A percentile compares a stretch with the other conserved stretches of the same genome.
Conservation (phyloP, 2,888 invertebrate species). For the Chymomyza fuscimana region DNA sequence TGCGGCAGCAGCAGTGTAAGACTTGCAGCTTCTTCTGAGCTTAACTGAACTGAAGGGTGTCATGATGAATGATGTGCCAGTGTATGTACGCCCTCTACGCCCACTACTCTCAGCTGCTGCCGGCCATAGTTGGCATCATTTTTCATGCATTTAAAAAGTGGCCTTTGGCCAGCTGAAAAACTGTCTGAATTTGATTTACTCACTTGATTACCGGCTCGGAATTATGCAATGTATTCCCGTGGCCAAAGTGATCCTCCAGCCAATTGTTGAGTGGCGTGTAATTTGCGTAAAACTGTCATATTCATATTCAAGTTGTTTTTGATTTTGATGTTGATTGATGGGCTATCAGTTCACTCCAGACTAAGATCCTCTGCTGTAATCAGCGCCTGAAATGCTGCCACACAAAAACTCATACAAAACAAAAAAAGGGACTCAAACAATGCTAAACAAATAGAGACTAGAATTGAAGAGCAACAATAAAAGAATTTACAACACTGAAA, state of each 20-base stretch:
- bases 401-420: conserved; percentile 20
- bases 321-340: conserved; percentile 66
- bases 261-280: conserved; percentile 73
- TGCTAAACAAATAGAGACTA: conserved; percentile 19
- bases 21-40: neutral
- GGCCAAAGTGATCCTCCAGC: conserved; percentile 29
- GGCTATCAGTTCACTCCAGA: neutral
- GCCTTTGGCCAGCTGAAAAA: conserved; percentile 57
- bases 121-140: conserved; percentile 60
- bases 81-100: conserved; percentile 16
- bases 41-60: conserved; percentile 52
- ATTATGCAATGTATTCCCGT: neutral
- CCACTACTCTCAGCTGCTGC: conserved; percentile 23
- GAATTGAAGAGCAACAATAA: conserved; percentile 37
- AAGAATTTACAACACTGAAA: conserved; percentile 44
- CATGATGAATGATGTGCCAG: conserved; percentile 72
- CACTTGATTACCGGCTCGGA: conserved; percentile 69
- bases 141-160: conserved; percentile 72
- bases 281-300: conserved; percentile 76
- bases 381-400: conserved; percentile 33
- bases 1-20: conserved; percentile 9
- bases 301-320: conserved; percentile 61
- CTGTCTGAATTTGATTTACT: conserved; percentile 78
- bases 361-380: neutral
- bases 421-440: conserved; percentile 15